Base-by-base conservation (phyloP, 2,113 vertebrate species). In the Apus apus region DNA sequence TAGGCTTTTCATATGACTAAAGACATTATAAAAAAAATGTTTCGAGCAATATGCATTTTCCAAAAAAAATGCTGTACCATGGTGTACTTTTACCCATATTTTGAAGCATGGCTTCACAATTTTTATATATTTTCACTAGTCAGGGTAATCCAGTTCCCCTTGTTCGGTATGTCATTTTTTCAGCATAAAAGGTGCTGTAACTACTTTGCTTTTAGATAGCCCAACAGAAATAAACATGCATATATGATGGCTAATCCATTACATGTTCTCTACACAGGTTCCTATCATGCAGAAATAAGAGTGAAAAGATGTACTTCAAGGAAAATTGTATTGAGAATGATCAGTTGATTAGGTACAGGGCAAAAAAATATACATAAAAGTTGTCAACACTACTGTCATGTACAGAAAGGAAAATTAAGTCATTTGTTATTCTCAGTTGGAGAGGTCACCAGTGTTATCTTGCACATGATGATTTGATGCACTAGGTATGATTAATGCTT, bases 391-490 rank as follows among this genome's bases (percentile, higher is more conserved):
- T 75, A 92, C 85, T 96, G 86, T 93, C 96, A 90, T 38, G 73
- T 78, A 95, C 51, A 96, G 85, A 97, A 96, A 94, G 76, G 92
- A 95, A 95, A 96, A 96, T 77, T 87, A 94, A 92, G 30, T 78
- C 81, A 78, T 92, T 95, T 94, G 86, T 93, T 96, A 94, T 70
- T 93, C 92, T 88, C 87, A 93, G 94, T 79, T 95, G 78, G 70
- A 84, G 80, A 92, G 95, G 94, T 96, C 96, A 96, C 80, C 50
- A 76, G 87, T 72, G 93, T 94, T 95, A 95, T 89, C 89, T 92
- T 77, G 84, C 92, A 96, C 92, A 93, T 70, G 93, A 92, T 93
- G 92, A 95, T 96, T 87, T 95, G 96, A 96, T 96, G 91, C 90
- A 94, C 90, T 97, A 87, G 2, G 2, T 89, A 92, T 93, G 96